Percentiles rank a stretch among this genome's conserved stretches.
Conservation (phyloP, 1,140 invertebrate genomes). For the Drosophila bipectinata region DNA sequence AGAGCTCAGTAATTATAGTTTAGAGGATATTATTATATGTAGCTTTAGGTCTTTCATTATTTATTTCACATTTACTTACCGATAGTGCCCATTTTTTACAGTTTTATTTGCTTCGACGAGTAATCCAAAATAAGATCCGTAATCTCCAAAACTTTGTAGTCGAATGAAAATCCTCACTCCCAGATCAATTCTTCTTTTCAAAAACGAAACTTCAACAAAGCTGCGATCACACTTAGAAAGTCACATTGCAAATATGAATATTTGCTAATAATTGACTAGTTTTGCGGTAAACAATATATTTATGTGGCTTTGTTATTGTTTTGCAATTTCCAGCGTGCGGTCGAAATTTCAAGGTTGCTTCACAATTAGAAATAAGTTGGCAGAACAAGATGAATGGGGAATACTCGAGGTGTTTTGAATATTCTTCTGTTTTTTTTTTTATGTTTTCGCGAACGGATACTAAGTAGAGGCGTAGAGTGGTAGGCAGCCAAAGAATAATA, state of each 20-base stretch:
- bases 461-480: slow-evolving; percentile 18
- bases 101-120: slow-evolving; percentile 8
- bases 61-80: slow-evolving; percentile 39
- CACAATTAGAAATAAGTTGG: slow-evolving; percentile 53
- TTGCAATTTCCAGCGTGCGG: slow-evolving; percentile 48
- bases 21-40: too few species aligned
- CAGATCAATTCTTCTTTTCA: slow-evolving; percentile 8
- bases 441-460: slow-evolving; percentile 20
- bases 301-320: slow-evolving; percentile 16
- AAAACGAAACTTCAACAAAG: slow-evolving; percentile 50
- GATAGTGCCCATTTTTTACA: slow-evolving; percentile 67
- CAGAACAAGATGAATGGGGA: slow-evolving; percentile 55
- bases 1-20: too few species aligned
- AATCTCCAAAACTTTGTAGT: slow-evolving; percentile 11
- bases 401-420: slow-evolving; percentile 24
- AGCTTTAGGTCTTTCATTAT: too few species aligned
- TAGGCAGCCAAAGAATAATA: slow-evolving; percentile 29
- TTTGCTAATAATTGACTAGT: slow-evolving; percentile 48
- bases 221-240: slow-evolving; percentile 59
- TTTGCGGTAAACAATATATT: slow-evolving; percentile 43
- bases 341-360: slow-evolving; percentile 53
- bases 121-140: slow-evolving; percentile 42
- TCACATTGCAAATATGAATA: slow-evolving; percentile 67
- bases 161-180: background rate
- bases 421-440: background rate